phyloP scores from a whole-genome alignment of 2,113 vertebrate genomes.

The Zapus hudsonius region DNA sequence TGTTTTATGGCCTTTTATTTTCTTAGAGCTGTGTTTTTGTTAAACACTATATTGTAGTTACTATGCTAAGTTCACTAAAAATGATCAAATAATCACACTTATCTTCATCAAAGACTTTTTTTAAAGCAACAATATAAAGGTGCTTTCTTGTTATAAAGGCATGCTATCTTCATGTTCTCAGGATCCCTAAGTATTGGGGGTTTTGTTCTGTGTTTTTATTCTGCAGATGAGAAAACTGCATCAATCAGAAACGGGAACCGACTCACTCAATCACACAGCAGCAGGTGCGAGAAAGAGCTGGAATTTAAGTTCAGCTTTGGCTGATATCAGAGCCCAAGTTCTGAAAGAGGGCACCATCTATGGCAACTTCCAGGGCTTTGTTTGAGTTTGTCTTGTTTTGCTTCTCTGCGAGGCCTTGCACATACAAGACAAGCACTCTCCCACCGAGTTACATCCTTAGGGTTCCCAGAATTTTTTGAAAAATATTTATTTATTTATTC shows the following conservation, averaged over 20 bases:
- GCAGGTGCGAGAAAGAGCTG: too few relatives aligned
- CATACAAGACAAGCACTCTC: background rate
- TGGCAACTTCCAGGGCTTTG: background rate
- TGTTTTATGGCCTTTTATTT: background rate
- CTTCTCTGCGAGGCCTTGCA: background rate
- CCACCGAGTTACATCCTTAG: background rate
- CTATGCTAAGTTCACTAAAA: background rate
- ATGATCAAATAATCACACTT: background rate
- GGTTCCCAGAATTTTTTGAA: too few relatives aligned
- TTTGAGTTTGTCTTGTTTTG: background rate
- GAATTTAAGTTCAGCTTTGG: background rate
- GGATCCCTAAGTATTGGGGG: background rate
- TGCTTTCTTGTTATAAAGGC: background rate
- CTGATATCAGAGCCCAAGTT: background rate
- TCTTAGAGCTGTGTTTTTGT: background rate
- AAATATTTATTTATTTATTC: too few relatives aligned
- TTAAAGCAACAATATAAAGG: background rate
- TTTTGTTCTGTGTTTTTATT: background rate
- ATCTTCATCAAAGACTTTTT: background rate
- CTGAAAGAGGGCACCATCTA: background rate
- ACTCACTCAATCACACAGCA: background rate
- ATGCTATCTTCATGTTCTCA: background rate
- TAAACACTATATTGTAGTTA: background rate
- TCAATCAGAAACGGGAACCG: background rate
- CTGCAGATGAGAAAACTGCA: background rate